phyloP scores from a whole-genome alignment of 2,113 vertebrate species.

The Trochalopteron elliotii region DNA sequence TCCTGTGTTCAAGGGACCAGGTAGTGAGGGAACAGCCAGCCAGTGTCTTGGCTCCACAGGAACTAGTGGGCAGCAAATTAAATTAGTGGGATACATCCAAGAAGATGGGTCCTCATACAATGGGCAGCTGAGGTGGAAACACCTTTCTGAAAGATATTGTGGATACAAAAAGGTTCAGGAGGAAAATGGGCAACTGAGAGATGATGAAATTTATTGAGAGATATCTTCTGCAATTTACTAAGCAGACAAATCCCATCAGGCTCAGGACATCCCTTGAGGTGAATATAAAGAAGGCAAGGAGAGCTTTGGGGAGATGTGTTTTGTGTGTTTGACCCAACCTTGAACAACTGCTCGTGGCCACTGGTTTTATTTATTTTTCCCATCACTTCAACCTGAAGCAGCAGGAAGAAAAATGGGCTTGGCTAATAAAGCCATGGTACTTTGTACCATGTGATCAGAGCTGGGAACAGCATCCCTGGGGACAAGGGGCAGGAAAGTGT shows the following conservation, averaged over 20 bases:
- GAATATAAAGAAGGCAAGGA: background rate
- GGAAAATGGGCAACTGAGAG: background rate
- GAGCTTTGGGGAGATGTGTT: background rate
- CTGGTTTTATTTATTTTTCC: background rate
- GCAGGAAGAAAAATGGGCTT: background rate
- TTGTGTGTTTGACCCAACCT: background rate
- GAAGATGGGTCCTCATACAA: background rate
- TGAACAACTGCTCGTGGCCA: fast-evolving
- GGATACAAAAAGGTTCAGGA: background rate
- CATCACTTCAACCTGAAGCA: background rate
- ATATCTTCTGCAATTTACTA: background rate
- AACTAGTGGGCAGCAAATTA: background rate
- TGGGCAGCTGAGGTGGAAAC: background rate
- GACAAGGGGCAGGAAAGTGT: background rate
- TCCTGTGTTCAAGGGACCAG: background rate
- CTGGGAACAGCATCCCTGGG: background rate
- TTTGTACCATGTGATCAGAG: fast-evolving
- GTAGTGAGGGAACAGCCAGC: background rate
- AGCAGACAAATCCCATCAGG: background rate
- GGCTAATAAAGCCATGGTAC: background rate
- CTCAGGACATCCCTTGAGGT: background rate
- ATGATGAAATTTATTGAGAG: background rate
- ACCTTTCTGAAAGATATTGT: background rate
- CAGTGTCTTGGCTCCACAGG: background rate
- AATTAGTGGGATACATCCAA: background rate